Conservation (phyloP, 1,140 invertebrate species). For the Sitodiplosis mosellana region DNA sequence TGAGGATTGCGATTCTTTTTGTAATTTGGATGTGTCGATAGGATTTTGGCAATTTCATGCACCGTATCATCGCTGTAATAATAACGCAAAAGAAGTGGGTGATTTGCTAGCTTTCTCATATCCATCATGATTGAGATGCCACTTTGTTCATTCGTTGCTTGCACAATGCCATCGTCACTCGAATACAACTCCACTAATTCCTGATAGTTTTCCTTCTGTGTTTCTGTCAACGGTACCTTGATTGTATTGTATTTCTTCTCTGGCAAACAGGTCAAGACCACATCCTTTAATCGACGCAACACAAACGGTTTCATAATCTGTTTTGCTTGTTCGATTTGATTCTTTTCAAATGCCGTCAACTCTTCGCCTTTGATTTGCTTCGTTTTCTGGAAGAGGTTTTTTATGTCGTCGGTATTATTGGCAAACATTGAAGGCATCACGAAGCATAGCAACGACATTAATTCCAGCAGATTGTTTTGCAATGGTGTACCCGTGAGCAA, state of each 20-base stretch:
- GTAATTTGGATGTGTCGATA: slow-evolving; percentile 52
- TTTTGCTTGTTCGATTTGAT: slow-evolving; percentile 82
- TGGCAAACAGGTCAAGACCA: slow-evolving; percentile 69
- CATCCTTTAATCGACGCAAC: slow-evolving; percentile 68
- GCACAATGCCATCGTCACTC: slow-evolving; percentile 36
- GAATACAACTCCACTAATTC: slow-evolving; percentile 54
- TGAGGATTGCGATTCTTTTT: slow-evolving; percentile 57
- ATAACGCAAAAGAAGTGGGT: slow-evolving; percentile 62
- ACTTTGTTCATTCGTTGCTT: slow-evolving; percentile 33
- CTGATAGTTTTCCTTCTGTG: slow-evolving; percentile 57
- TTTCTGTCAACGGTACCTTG: slow-evolving; percentile 39
- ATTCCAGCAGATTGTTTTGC: slow-evolving; percentile 88
- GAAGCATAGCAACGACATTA: slow-evolving; percentile 89
- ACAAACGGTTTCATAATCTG: slow-evolving; percentile 93
- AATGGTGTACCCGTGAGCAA: slow-evolving; percentile 82
- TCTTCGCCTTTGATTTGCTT: slow-evolving; percentile 27
- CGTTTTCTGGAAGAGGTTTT: slow-evolving; percentile 64
- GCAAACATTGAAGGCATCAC: slow-evolving; percentile 91
- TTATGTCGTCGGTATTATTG: slow-evolving; percentile 71
- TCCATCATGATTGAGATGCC: slow-evolving; percentile 73
- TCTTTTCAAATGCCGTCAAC: slow-evolving; percentile 61
- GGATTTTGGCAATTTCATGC: slow-evolving; percentile 46
- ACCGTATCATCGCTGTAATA: slow-evolving; percentile 58
- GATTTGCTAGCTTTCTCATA: slow-evolving; percentile 74
- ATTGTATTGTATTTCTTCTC: slow-evolving; percentile 51